Evolutionary conservation across 2,797 vertebrate genomes (phyloP), one percentile per base, ranked within the genome.

Genomic region (Falco novaeseelandiae): DNA sequence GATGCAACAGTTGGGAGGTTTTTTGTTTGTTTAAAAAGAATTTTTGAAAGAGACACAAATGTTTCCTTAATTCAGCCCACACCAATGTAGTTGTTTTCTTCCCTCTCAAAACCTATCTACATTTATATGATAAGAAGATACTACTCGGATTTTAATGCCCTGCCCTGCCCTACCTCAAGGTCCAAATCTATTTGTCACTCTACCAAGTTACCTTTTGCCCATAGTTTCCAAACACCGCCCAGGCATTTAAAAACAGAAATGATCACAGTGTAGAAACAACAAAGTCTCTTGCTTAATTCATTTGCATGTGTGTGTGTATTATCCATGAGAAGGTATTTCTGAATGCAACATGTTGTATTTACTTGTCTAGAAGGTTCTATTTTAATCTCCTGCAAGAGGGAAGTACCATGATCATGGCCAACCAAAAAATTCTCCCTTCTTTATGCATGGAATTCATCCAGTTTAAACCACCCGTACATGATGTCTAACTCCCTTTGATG

Each of bases 371-470:
- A 69, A 69, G 58, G 42, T 86, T 95, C 96, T 95, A 69, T 91
- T 96, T 96, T 96, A 93, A 72, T 96, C 69, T 66, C 29, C 38
- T 91, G 71, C 74, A 67, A 58, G 72, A 93, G 61, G 71, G 82
- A 91, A 89, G 84, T 95, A 55, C 82, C 61, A 38, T 81, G 76
- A 74, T 71, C 19, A 3, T 34, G 34, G 40, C 69, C 67, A 87
- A 32, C 25, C 21, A 26, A 51, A 44, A 85, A 27, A n/a, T 83
- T 92, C 78, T 92, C 12, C 38, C 59, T 85, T 87, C 67, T 71
- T 92, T 89, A 91, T 88, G 69, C 61, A 29, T 96, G 93, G 82
- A 81, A 6, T 93, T 88, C 38, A 73, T 91, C 84, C 92, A 94
- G 61, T 71, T 93, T 87, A 92, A 94, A 92, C 79, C 81, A 71